Conservation (phyloP, 2,113 vertebrate species). For the Phyllostomus discolor region DNA sequence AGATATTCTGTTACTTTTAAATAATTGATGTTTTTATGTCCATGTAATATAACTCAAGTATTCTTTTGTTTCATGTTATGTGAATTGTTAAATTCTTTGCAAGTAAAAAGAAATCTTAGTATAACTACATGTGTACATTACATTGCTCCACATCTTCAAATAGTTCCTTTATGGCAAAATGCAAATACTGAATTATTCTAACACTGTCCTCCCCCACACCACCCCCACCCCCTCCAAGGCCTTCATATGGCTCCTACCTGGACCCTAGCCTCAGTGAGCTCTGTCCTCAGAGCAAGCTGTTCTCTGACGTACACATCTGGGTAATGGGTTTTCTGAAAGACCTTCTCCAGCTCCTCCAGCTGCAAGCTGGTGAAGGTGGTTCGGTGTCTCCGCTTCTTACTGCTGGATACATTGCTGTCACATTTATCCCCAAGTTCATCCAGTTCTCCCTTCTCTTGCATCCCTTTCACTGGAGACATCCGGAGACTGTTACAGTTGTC, state of each 20-base stretch:
- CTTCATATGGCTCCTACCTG: constrained; percentile 84
- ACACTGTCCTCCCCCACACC: too few relatives aligned
- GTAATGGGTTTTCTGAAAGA: constrained; percentile 99
- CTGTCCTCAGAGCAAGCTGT: constrained; percentile 97
- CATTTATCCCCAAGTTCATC: constrained; percentile 94
- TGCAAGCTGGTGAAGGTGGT: constrained; percentile 98
- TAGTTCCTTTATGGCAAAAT: background rate
- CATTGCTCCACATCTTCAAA: background rate
- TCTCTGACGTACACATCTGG: constrained; percentile 99
- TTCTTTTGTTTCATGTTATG: background rate
- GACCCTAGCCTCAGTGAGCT: constrained; percentile 97
- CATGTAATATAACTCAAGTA: background rate
- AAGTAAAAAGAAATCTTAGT: constrained; percentile 30
- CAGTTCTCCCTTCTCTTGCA: constrained; percentile 88
- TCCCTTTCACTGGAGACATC: constrained; percentile 88
- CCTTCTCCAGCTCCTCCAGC: constrained; percentile 97
- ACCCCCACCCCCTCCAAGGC: background rate
- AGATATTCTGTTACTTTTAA: background rate
- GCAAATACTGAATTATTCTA: background rate
- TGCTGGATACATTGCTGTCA: constrained; percentile 98
- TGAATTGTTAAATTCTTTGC: background rate
- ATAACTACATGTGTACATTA: background rate
- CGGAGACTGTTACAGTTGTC: constrained; percentile 89
- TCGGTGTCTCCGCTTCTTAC: constrained; percentile 96
- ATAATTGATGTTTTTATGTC: background rate